Evolutionary conservation across 2,113 vertebrate species (phyloP), one percentile per base, ranked within the genome.

Genomic region (Spheniscus mendiculus): DNA sequence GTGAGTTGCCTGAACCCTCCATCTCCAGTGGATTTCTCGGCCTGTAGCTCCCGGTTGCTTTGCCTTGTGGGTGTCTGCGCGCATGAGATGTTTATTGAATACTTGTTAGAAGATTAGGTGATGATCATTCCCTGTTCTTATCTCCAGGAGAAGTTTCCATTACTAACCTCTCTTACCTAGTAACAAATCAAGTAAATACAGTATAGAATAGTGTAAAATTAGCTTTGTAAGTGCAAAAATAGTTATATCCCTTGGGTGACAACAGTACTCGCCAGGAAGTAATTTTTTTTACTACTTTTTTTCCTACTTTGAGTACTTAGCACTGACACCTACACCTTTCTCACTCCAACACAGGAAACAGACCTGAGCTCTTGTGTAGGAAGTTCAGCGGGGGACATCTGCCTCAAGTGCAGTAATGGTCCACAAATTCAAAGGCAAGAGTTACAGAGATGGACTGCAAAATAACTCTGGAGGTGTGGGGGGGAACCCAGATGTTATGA

Each of bases 301-400:
- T 87, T 58, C 61, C 81, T 89, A 47, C 72, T 55, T 58, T 14
- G n/a, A 71, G 50, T 67, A 59, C 38, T 71, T 87, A 89, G 69
- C 42, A 36, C 42, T 88, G 49, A 89, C 91, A 84, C 89, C 93
- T 95, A 94, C 94, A 36, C 13, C 52, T 94, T 93, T 96, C 72
- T 93, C 86, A 80, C 85, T 93, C 69, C 65, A 83, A 56, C 15
- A 1, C 89, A 91, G 83, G 77, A 95, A 91, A 71, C 42, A 87
- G 47, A 76, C 20, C 49, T 40, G 56, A 62, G 45, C 55, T 72
- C 38, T 32, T 71, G 34, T n/a, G 52, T 61, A 50, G 42, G 45
- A 45, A 81, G 76, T 42, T 69, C 29, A 91, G 34, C 0, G 1
- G 42, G 32, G 40, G 6, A 58, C 45, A 58, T 65, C 80, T 78